phyloP scores from a whole-genome alignment of 2,113 vertebrate species.

The Lophura nycthemera region DNA sequence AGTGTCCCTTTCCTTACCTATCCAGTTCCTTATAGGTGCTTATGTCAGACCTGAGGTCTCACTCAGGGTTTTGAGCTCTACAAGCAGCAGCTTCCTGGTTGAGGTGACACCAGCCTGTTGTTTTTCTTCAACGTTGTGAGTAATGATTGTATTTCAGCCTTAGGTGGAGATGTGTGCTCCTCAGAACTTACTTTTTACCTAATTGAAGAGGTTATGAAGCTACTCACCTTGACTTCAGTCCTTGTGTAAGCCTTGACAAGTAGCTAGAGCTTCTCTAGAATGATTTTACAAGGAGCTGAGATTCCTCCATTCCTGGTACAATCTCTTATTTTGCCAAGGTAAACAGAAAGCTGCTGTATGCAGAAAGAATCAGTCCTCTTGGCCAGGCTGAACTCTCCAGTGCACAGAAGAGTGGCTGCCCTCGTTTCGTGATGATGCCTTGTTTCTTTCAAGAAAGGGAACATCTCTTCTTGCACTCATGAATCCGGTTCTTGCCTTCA shows the following conservation, averaged over 20 bases:
- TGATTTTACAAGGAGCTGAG: background rate
- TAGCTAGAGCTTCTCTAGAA: background rate
- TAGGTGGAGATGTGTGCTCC: background rate
- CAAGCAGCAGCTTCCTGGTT: background rate
- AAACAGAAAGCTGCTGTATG: background rate
- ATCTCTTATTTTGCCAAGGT: background rate
- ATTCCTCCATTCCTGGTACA: background rate
- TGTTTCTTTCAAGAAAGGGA: accelerated
- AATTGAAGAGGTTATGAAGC: background rate
- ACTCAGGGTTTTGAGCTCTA: background rate
- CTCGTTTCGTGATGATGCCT: accelerated
- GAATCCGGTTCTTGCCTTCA: background rate
- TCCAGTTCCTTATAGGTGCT: background rate
- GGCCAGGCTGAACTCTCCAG: background rate
- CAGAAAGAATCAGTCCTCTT: background rate
- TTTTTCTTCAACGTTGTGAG: background rate
- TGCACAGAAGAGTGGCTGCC: background rate
- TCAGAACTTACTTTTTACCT: background rate
- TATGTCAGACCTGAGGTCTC: background rate
- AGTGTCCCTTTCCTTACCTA: background rate
- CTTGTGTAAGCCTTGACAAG: background rate
- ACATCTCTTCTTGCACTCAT: background rate
- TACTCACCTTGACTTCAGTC: background rate
- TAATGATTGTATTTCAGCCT: background rate
- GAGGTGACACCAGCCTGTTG: background rate